Base-by-base conservation (phyloP, 2,888 invertebrate species). In the Fragum fragum region DNA sequence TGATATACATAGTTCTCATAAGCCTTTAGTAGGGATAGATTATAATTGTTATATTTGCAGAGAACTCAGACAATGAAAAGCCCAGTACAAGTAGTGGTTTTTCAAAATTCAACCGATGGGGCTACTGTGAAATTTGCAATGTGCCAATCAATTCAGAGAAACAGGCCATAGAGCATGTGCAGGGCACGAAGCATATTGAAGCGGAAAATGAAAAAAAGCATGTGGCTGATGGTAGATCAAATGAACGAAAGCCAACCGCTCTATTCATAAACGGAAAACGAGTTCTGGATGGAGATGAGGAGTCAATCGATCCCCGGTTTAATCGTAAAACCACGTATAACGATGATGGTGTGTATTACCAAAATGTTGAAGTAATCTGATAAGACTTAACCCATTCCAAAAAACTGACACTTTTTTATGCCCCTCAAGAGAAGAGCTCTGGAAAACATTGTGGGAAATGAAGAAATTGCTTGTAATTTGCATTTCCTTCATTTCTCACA, bases 101-200 rank as follows among this genome's bases (percentile, higher is more conserved):
- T 14, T 47, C 47, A 14, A 5, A 7, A 6, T 26, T 21, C 28
- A 36, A 71, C 28, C 23, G 52, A 21, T 83, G 83, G 83, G 83
- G 83, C 0, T 70, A 70, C 74, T 83, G 83, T 59, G 63, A 73
- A 57, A 66, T 83, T n/a, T 83, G 83, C 77, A 68, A 80, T 29
- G 47, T 83, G 7, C 32, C 77, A 1, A 32, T 83, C 18, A 53
- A 66, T 59, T 83, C 83, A 0, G 83, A 79, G 47, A 16, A 29
- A 6, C 74, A 83, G 26, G 83, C 83, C 16, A 21, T 71, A 6
- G 59, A 71, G 28, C 83, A 83, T 32, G 71, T 83, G 29, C 28
- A 72, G 23, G 68, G 79, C 11, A 21, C 21, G 11, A 72, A 72
- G 59, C 83, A 83, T 47, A 57, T 28, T 6, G 26, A 29, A 3